Base-by-base conservation (phyloP, 2,888 invertebrate genomes). In the Polia nebulosa region DNA sequence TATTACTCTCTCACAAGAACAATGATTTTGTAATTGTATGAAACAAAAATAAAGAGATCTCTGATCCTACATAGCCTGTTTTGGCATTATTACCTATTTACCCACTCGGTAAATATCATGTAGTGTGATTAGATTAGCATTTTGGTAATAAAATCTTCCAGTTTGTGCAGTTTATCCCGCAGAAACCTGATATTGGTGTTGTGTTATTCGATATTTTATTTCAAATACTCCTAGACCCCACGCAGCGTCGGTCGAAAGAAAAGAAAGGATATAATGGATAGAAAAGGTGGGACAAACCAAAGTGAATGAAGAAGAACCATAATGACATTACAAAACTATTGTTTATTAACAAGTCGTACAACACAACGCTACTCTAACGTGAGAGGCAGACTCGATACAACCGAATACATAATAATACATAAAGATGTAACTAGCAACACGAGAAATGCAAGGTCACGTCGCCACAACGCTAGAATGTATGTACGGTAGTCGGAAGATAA, bases 331-430 rank as follows among this genome's bases (percentile, higher is more conserved):
- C 89, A 94, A 93, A 94, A 92, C 94, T 94, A 94, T 92, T 83
- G 88, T 93, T 95, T 95, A 94, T 94, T 93, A 93, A 93, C 91
- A 94, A 92, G 89, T 94, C 90, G 89, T 94, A 94, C 93, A 94
- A 90, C 85, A 91, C 93, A 94, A 95, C 90, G 74, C 92, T 94
- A 94, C 87, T 88, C 86, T 88, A 90, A 88, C 86, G 86, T 82
- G 84, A 83, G 86, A 90, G 90, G 89, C 91, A 90, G 87, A 89
- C 81, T 88, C 86, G 76, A 90, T 87, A 89, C 85, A 89, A 87
- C 85, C 84, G 85, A 88, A 92, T 93, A 94, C 85, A 92, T 92
- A 91, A 83, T 85, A 83, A 84, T 88, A 88, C 87, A 83, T 84
- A 49, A 17, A 27, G 25, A 81, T 62, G 78, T 76, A 80, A 82